A percentile compares a stretch with the other conserved stretches of the same genome.
phyloP scores from a whole-genome alignment of 1,140 invertebrate genomes.

The Drosophila funebris region DNA sequence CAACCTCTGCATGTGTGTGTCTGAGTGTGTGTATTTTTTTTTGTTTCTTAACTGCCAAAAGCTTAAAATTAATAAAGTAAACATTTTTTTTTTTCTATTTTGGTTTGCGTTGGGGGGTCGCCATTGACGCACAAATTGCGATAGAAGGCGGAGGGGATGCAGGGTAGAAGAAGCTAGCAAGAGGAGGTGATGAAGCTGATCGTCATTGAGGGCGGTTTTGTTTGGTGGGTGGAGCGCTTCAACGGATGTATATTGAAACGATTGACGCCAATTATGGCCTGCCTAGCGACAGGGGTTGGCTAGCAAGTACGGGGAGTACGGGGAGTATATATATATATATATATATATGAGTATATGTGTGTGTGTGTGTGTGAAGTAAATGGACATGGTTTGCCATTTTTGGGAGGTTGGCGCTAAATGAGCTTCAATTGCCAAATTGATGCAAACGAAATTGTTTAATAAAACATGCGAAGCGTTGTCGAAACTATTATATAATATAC shows the following conservation, averaged over 20 bases:
- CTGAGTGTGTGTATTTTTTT: slow-evolving; percentile 31
- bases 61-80: slow-evolving; percentile 82
- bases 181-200: slow-evolving; percentile 5
- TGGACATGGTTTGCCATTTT: slow-evolving; percentile 58
- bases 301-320: too few species aligned
- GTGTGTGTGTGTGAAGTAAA: slow-evolving; percentile 4
- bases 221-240: not conserved
- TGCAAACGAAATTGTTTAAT: slow-evolving; percentile 58
- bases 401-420: slow-evolving; percentile 60
- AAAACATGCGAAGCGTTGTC: slow-evolving; percentile 29
- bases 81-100: slow-evolving; percentile 60
- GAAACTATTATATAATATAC: slow-evolving; percentile 67
- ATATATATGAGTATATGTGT: too few species aligned
- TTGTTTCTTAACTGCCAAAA: slow-evolving; percentile 72
- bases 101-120: slow-evolving; percentile 18
- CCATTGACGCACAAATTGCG: slow-evolving; percentile 73
- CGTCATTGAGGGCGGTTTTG: slow-evolving; percentile 29
- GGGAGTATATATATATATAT: too few species aligned
- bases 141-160: slow-evolving; percentile 4
- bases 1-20: slow-evolving; percentile 24
- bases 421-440: slow-evolving; percentile 73
- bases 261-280: slow-evolving; percentile 38
- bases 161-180: too few species aligned
- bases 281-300: too few species aligned
- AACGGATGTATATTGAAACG: slow-evolving; percentile 46